phyloP scores from a whole-genome alignment of 2,888 invertebrate genomes.

The Galeopsomyia nigrocyanea region DNA sequence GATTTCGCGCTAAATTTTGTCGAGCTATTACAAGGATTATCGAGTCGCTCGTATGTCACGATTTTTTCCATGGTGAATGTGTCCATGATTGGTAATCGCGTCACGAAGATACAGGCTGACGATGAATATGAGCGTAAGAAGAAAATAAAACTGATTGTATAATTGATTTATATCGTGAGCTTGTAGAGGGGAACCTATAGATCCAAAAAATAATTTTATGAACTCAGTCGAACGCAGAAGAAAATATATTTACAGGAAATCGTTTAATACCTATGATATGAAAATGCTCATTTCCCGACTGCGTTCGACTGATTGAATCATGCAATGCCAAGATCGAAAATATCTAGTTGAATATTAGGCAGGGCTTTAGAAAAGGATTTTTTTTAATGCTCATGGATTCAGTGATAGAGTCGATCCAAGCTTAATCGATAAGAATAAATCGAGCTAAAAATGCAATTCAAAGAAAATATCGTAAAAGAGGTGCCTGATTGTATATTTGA shows the following conservation, averaged over 20 bases:
- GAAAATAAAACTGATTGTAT: too few relatives aligned
- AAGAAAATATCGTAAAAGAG: conserved; percentile 18
- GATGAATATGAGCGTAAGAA: conserved; percentile 24
- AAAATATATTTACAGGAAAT: too few relatives aligned
- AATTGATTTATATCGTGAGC: too few relatives aligned
- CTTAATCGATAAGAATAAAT: conserved; percentile 11
- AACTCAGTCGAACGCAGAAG: conserved; percentile 22
- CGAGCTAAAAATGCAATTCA: conserved; percentile 10
- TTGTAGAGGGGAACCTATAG: too few relatives aligned
- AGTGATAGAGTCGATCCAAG: conserved; percentile 22
- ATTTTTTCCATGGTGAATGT: too few relatives aligned
- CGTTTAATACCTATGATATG: too few relatives aligned
- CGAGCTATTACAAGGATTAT: too few relatives aligned
- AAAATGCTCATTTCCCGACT: conserved; percentile 8
- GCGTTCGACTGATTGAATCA: conserved; percentile 31
- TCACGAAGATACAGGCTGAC: too few relatives aligned
- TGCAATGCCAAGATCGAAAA: conserved; percentile 38
- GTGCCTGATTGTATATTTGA: conserved; percentile 26
- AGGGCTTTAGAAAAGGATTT: neutral
- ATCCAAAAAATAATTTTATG: neutral
- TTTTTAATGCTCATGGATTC: neutral
- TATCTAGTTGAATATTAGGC: conserved; percentile 3
- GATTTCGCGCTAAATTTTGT: too few relatives aligned
- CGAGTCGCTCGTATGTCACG: too few relatives aligned
- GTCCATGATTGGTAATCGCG: too few relatives aligned